A percentile compares a stretch with the other conserved stretches of the same genome.
These are phyloP conservation scores for Agapostemon virescens DNA, from an alignment of 2,888 invertebrate species.

Conservation along the genomic window DNA sequence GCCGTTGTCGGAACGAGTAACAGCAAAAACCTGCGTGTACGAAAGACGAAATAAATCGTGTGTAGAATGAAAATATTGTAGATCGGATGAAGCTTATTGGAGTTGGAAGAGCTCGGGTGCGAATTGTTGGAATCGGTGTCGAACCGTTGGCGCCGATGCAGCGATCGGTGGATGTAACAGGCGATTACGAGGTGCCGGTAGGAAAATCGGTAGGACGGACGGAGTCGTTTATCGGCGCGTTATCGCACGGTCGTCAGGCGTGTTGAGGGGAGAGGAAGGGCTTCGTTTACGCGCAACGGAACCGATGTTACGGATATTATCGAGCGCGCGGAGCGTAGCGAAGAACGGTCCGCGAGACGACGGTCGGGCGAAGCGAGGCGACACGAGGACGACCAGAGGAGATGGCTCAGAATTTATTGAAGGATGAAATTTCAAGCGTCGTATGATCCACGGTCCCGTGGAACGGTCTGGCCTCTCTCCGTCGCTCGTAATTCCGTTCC, in stretches of 20 bases:
- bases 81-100: no score
- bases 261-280: neutral
- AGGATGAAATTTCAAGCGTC: slow-evolving; percentile 46
- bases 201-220: slow-evolving; percentile 1
- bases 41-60: no score
- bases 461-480: neutral
- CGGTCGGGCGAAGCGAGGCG: neutral
- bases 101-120: no score
- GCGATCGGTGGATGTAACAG: neutral
- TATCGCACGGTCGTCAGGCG: slow-evolving; percentile 3
- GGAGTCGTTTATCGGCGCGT: slow-evolving; percentile 1
- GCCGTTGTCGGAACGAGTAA: no score
- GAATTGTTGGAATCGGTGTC: neutral
- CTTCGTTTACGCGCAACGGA: slow-evolving; percentile 1
- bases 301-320: slow-evolving; percentile 1
- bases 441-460: slow-evolving; percentile 23
- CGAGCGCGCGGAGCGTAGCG: neutral
- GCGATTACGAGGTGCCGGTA: slow-evolving; percentile 3
- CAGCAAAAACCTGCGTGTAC: no score
- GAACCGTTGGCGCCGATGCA: neutral
- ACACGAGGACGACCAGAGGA: neutral
- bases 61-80: no score
- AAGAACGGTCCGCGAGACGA: neutral
- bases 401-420: slow-evolving; percentile 37
- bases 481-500: slow-evolving; percentile 38